phyloP scores from a whole-genome alignment of 1,140 invertebrate species.

The Cydia strobilella region DNA sequence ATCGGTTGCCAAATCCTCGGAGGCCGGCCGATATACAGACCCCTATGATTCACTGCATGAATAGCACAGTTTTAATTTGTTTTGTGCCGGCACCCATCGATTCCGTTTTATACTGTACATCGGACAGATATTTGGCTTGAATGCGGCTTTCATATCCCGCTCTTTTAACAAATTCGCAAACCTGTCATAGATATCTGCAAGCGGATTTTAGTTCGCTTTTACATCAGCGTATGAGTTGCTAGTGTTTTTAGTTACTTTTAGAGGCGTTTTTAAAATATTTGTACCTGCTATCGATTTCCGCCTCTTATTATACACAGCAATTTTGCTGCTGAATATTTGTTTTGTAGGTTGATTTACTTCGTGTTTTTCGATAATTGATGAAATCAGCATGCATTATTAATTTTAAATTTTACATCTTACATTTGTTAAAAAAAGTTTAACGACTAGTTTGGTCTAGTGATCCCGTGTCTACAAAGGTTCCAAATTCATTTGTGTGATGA shows the following conservation, averaged over 20 bases:
- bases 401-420: no score
- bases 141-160: conserved; percentile 39
- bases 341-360: no score
- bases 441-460: no score
- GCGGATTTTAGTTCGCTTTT: conserved; percentile 7
- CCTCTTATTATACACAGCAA: no score
- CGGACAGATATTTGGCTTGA: conserved; percentile 50
- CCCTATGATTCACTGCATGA: conserved; percentile 60
- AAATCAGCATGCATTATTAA: no score
- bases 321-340: no score
- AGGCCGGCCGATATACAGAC: conserved; percentile 55
- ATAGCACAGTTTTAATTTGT: conserved; percentile 60
- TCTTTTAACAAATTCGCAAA: conserved; percentile 29
- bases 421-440: no score
- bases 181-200: conserved; percentile 21
- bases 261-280: no score
- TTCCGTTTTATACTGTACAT: conserved; percentile 62
- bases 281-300: no score
- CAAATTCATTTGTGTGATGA: no score
- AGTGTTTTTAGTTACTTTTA: neutral
- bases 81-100: conserved; percentile 48
- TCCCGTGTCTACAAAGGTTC: no score
- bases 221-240: neutral
- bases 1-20: conserved; percentile 72
- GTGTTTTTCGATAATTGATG: no score